Base-by-base conservation (phyloP, 2,888 invertebrate species). In the Pachymerium ferrugineum region DNA sequence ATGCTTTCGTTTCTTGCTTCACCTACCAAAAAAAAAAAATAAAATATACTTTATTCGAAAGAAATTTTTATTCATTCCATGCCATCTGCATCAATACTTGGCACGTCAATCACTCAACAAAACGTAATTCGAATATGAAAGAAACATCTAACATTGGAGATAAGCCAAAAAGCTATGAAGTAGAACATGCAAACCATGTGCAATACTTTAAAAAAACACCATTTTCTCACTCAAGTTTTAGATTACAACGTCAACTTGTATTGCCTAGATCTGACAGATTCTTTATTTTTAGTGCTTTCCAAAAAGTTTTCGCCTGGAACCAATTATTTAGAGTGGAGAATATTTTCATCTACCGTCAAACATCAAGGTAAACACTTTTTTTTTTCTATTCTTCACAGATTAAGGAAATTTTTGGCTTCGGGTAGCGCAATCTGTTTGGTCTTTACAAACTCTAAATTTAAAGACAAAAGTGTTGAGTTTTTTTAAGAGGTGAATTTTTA, bases 1-100 rank as follows among this genome's bases (percentile, higher is more conserved):
- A 83, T 72, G 93, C 93, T 85, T 93, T 94, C 79, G 93, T 93
- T 86, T 94, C 93, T 82, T 93, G 86, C 86, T 93, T 94, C 42
- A 92, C 92, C 92, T 92, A 73, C 16, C 28, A 42, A 88, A 72
- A 89, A 90, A 84, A 86, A 86, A 47, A 71, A 67, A 73, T 12
- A 5, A 1, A 25, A 25, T 68, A 30, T 22, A 29, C 1, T 29
- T 29, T n/a, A 69, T 28, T 3, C 12, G 12, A 30, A 8, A 69
- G 28, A 54, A 62, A 62, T 62, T n/a, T n/a, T n/a, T n/a, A n/a
- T n/a, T 62, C 28, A 3, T 10, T 14, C n/a, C 47, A 22, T 22
- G 19, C 47, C 22, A 54, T 54, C 47, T n/a, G 25, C n/a, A 28
- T 62, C 28, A 28, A 62, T 62, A 62, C 28, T 62, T 62, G 25